These are phyloP conservation scores for Acrobasis repandana DNA, from an alignment of 2,888 invertebrate species.

Conservation along the genomic window DNA sequence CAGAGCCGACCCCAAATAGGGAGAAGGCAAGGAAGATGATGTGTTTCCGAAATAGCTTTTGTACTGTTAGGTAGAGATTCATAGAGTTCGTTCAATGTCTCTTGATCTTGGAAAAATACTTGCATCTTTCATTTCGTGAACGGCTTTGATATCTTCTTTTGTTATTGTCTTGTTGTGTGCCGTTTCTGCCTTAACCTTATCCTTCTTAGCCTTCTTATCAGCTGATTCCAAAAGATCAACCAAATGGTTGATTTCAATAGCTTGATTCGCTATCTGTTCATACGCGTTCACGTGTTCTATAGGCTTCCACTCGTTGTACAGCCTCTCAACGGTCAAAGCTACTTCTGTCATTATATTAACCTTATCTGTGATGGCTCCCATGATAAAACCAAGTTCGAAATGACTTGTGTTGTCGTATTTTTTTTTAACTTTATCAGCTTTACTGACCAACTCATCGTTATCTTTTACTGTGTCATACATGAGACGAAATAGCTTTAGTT, in stretches of 20 bases:
- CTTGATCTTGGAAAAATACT: too few species aligned
- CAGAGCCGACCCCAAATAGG: too few species aligned
- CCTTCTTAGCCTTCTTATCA: constrained; percentile 27
- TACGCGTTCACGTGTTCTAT: constrained; percentile 71
- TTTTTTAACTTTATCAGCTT: constrained; percentile 54
- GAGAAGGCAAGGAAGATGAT: too few species aligned
- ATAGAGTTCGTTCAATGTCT: too few species aligned
- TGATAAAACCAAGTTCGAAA: constrained; percentile 58
- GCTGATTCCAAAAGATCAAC: constrained; percentile 49
- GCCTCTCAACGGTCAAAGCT: constrained; percentile 44
- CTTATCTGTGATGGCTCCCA: constrained; percentile 61
- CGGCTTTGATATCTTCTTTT: too few species aligned
- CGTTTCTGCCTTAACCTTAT: neutral
- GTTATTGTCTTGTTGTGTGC: too few species aligned
- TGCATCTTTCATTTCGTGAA: too few species aligned
- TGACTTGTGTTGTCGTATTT: constrained; percentile 50
- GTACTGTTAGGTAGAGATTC: too few species aligned
- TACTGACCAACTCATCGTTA: constrained; percentile 56
- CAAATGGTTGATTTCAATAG: constrained; percentile 56
- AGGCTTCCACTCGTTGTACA: constrained; percentile 58
- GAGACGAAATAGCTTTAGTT: constrained; percentile 59
- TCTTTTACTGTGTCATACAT: constrained; percentile 68
- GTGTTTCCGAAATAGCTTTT: too few species aligned
- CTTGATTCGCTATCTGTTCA: constrained; percentile 65
- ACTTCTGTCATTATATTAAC: constrained; percentile 55